These are phyloP conservation scores for Baronia brevicornis DNA, from an alignment of 2,888 invertebrate genomes.

Conservation along the genomic window DNA sequence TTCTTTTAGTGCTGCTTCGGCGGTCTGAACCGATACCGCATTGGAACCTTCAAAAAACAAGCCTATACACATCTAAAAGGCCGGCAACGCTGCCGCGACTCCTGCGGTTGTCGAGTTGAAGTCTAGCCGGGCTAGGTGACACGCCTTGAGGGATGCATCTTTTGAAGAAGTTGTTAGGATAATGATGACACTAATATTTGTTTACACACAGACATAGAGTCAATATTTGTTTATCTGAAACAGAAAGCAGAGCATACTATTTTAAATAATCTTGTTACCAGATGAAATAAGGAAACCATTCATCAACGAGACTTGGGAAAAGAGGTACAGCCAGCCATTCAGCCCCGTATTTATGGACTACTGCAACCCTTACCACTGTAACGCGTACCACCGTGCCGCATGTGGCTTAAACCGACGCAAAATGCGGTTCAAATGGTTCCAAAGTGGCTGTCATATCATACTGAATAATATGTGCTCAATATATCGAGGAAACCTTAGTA, in stretches of 20 bases:
- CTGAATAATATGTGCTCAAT: slow-evolving; percentile 44
- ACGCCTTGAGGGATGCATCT: too few species aligned
- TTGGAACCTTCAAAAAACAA: too few species aligned
- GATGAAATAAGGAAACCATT: slow-evolving; percentile 33
- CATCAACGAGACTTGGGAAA: slow-evolving; percentile 25
- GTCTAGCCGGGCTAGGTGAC: too few species aligned
- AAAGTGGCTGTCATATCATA: slow-evolving; percentile 47
- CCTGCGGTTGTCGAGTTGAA: too few species aligned
- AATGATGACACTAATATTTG: not conserved
- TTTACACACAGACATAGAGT: not conserved
- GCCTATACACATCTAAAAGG: too few species aligned
- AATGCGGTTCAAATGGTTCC: slow-evolving; percentile 48
- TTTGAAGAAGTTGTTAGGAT: too few species aligned
- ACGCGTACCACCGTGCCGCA: slow-evolving; percentile 34
- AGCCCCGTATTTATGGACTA: slow-evolving; percentile 48
- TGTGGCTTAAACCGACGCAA: slow-evolving; percentile 43
- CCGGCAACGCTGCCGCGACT: too few species aligned
- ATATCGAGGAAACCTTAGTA: slow-evolving; percentile 42
- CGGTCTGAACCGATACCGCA: too few species aligned
- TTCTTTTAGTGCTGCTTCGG: too few species aligned
- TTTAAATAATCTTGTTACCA: slow-evolving; percentile 13
- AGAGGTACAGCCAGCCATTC: slow-evolving; percentile 21
- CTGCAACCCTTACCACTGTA: slow-evolving; percentile 54
- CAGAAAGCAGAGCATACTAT: not conserved
- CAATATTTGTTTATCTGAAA: not conserved